A percentile compares a stretch with the other conserved stretches of the same genome.
phyloP scores from a whole-genome alignment of 2,797 vertebrate genomes.

The Scarus forsteni region DNA sequence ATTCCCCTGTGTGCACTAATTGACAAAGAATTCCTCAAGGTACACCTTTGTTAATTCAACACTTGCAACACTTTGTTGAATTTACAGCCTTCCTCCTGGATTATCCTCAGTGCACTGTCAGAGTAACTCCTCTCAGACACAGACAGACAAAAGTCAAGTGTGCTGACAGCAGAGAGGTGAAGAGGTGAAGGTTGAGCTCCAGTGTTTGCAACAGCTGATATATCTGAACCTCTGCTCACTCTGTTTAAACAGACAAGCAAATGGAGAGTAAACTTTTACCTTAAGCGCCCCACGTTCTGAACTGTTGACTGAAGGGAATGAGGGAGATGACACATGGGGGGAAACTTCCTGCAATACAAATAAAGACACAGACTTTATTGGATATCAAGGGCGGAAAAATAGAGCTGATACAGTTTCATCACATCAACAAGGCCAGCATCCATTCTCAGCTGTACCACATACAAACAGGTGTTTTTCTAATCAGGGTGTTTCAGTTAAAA shows the following conservation, averaged over 20 bases:
- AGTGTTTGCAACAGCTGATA: slow-evolving; percentile 23
- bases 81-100: neutral
- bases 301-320: slow-evolving; percentile 43
- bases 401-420: slow-evolving; percentile 17
- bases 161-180: slow-evolving; percentile 3
- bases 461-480: neutral
- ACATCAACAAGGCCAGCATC: slow-evolving; percentile 21
- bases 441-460: neutral
- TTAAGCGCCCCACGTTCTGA: slow-evolving; percentile 23
- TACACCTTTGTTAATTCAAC: neutral
- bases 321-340: slow-evolving; percentile 18
- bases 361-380: slow-evolving; percentile 27
- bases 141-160: slow-evolving; percentile 1
- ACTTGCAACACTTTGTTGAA: neutral
- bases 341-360: slow-evolving; percentile 23
- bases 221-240: slow-evolving; percentile 14
- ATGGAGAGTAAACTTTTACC: slow-evolving; percentile 39
- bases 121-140: neutral
- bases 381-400: neutral
- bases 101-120: slow-evolving; percentile 9
- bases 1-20: slow-evolving; percentile 11
- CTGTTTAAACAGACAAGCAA: slow-evolving; percentile 37
- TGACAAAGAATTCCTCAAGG: slow-evolving; percentile 17
- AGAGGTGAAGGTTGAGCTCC: slow-evolving; percentile 11
- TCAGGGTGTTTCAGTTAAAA: too few species aligned